Evolutionary conservation across 2,797 vertebrate species (phyloP), one percentile per base, ranked within the genome.

Genomic region (Sebastes itinus): DNA sequence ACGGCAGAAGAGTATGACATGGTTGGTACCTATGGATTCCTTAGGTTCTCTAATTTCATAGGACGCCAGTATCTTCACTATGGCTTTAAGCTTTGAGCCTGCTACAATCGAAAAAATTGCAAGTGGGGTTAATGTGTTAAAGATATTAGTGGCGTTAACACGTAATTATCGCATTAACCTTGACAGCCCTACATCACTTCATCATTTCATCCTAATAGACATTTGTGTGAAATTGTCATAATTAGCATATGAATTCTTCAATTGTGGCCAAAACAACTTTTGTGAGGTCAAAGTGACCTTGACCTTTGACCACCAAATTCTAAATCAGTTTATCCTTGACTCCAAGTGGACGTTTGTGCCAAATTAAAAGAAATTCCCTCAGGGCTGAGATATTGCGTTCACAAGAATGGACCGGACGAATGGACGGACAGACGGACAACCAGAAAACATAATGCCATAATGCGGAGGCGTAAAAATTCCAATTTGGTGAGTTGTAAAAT

Each of bases 221-320:
- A 49, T 49, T 49, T 49, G 42, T 49, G 42, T 0, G 18, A 49
- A 49, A 0, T 9, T 49, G 7, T 52, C 18, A 52, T 52, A 52
- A 52, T 52, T 52, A 52, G 46, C 18, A 52, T 20, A 52, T 20
- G 7, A n/a, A 52, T 52, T 52, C 18, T 52, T 52, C 18, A 49
- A 0, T 42, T 49, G 18, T 49, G 46, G 0, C 7, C 7, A 49
- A 20, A 49, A 49, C 0, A 0, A 2, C 0, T 49, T 52, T 52
- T 52, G 46, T 52, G 46, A 52, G 46, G 46, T 52, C 18, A 52
- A 20, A 52, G 46, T 20, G 46, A 52, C 7, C 46, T 52, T n/a
- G 46, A 52, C 18, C 18, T 52, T n/a, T 52, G 2, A 52, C 46
- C 46, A 52, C 4, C 18, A 52, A n/a, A 20, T 52, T 52, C 18